Conservation (phyloP, 92 coral and sea anemone genomes). For the Zoanthus sansibaricus region DNA sequence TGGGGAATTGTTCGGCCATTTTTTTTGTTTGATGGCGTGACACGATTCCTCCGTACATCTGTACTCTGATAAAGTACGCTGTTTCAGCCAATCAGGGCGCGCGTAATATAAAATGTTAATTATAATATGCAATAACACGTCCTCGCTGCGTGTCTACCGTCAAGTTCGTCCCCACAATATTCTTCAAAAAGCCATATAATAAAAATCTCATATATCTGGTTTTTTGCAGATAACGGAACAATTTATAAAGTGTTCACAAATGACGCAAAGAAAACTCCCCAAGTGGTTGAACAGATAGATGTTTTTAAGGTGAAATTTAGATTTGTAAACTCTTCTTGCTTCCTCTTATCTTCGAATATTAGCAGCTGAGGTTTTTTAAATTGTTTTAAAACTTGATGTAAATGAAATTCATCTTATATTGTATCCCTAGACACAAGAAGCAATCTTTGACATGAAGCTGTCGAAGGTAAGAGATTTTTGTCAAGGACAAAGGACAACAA, state of each 20-base stretch:
- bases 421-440: constrained; percentile 54
- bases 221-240: constrained; percentile 75
- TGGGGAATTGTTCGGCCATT: no score
- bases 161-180: no score
- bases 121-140: no score
- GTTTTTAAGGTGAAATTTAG: constrained; percentile 64
- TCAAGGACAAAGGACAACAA: no score
- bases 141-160: no score
- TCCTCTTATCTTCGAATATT: background rate
- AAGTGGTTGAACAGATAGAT: constrained; percentile 72
- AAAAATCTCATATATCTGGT: no score
- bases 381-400: background rate
- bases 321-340: background rate
- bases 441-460: constrained; percentile 68
- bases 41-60: no score
- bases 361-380: background rate
- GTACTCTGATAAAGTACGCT: no score
- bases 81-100: no score
- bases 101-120: no score
- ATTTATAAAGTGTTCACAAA: constrained; percentile 75
- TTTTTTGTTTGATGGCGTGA: no score
- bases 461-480: constrained; percentile 52
- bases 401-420: background rate
- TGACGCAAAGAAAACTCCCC: constrained; percentile 43
- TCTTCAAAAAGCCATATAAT: no score